phyloP scores from a whole-genome alignment of 2,113 vertebrate species.

The Lepus europaeus region DNA sequence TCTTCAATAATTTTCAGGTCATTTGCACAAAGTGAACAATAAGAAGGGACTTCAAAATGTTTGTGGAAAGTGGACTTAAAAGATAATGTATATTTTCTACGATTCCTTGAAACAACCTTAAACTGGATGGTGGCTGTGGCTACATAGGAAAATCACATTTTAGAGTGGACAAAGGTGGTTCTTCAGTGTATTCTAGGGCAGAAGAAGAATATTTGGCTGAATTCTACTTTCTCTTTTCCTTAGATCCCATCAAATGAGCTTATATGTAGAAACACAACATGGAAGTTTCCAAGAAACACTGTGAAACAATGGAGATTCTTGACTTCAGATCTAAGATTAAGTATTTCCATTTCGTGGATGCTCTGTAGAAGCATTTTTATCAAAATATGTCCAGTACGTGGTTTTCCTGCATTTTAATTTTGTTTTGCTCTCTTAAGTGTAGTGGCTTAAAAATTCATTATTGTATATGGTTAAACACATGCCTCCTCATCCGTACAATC shows the following conservation, averaged over 20 bases:
- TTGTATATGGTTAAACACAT: not conserved
- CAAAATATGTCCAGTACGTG: not conserved
- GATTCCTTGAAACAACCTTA: too few relatives aligned
- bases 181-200: not conserved
- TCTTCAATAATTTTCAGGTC: not conserved
- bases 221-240: conserved; percentile 29
- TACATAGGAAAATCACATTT: not conserved
- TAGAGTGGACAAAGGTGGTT: not conserved
- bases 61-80: too few relatives aligned
- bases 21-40: not conserved
- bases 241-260: not conserved
- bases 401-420: not conserved
- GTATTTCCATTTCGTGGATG: not conserved
- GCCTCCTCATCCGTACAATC: not conserved
- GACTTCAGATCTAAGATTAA: not conserved
- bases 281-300: not conserved
- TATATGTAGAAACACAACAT: not conserved
- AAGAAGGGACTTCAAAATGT: too few relatives aligned
- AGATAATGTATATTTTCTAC: too few relatives aligned
- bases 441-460: conserved; percentile 5
- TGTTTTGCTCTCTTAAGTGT: not conserved
- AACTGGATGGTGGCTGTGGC: not conserved
- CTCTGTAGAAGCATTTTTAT: not conserved
- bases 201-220: not conserved
- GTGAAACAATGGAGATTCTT: not conserved